phyloP scores from a whole-genome alignment of 2,797 vertebrate species.

The Poecilia picta region DNA sequence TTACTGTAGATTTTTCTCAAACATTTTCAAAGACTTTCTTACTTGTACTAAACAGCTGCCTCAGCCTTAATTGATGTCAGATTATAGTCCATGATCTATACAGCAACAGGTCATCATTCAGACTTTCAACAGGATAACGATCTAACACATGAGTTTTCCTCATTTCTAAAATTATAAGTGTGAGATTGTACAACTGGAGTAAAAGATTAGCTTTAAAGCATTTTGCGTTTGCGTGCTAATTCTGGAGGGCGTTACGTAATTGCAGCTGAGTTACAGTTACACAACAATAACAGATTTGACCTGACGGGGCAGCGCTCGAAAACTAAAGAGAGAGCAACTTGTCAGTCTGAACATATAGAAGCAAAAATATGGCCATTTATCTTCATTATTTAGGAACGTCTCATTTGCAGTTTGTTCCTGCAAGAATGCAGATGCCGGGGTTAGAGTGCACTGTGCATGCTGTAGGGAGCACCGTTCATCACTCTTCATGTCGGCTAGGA shows the following conservation, averaged over 20 bases:
- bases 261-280: slow-evolving; percentile 3
- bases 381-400: not conserved
- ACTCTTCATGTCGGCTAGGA: not conserved
- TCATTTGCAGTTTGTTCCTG: not conserved
- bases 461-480: not conserved
- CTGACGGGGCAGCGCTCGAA: not conserved
- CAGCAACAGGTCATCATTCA: not conserved
- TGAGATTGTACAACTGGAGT: not conserved
- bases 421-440: not conserved
- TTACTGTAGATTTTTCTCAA: no score
- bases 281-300: not conserved
- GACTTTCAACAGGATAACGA: not conserved
- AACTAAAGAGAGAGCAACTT: not conserved
- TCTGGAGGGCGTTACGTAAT: not conserved
- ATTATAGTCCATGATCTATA: no score
- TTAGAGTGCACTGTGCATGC: not conserved
- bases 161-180: not conserved
- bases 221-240: not conserved
- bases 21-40: no score
- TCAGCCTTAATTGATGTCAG: no score
- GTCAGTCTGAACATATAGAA: not conserved
- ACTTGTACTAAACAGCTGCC: no score
- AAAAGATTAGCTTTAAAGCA: no score
- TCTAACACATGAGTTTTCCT: not conserved
- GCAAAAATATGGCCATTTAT: not conserved